Evolutionary conservation across 2,113 vertebrate species (phyloP).

Genomic region (Nibea albiflora): DNA sequence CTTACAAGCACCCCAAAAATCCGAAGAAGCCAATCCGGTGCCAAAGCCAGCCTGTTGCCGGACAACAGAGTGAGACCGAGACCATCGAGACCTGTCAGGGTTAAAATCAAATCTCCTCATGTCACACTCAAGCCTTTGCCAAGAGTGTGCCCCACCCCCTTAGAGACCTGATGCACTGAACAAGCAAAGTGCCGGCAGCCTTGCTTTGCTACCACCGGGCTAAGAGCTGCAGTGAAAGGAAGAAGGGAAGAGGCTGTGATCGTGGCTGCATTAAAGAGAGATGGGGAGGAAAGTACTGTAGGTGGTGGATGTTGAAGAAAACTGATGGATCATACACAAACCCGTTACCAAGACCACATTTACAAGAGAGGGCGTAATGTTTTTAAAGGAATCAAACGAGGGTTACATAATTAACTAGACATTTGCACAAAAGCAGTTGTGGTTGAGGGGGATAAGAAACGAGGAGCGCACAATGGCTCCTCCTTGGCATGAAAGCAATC

Average conservation of each 20-base stretch:
- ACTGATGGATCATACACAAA: constrained; percentile 23
- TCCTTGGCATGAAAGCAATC: constrained; percentile 58
- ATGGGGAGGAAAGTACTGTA: constrained; percentile 12
- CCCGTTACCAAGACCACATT: constrained; percentile 30
- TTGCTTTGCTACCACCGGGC: constrained; percentile 32
- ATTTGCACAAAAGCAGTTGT: constrained; percentile 39
- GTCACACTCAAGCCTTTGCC: constrained; percentile 67
- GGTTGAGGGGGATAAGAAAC: neutral
- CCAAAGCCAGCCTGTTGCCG: constrained; percentile 72
- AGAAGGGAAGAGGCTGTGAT: constrained; percentile 48
- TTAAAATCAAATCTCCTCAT: constrained; percentile 51
- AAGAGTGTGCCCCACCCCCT: constrained; percentile 47
- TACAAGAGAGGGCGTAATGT: constrained; percentile 29
- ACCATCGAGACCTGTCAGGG: constrained; percentile 39
- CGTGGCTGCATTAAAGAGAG: constrained; percentile 43
- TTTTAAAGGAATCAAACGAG: constrained; percentile 13
- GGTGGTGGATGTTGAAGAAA: constrained; percentile 13
- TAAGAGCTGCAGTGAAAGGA: constrained; percentile 49
- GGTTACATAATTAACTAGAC: constrained; percentile 36
- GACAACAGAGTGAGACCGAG: constrained; percentile 29
- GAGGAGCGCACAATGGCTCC: constrained; percentile 20
- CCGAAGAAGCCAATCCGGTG: constrained; percentile 59
- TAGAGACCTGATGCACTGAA: constrained; percentile 74
- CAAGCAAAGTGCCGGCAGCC: constrained; percentile 44
- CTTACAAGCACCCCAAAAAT: constrained; percentile 65